Evolutionary conservation across 2,888 invertebrate genomes (phyloP).

Genomic region (Exephanes ischioxanthus): DNA sequence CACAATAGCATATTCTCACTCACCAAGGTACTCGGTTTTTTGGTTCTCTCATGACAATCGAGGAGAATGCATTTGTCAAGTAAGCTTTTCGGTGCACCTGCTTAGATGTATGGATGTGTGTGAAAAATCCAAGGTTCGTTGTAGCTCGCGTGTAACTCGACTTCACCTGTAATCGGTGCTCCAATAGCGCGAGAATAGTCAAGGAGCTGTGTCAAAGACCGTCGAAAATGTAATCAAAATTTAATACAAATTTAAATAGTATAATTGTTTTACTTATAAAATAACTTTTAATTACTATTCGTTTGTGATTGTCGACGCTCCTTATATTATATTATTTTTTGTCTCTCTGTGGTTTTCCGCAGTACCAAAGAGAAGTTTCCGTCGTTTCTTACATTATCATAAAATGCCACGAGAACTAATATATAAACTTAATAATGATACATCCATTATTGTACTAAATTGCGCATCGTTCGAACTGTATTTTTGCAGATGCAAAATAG

Average conservation of each 20-base stretch:
- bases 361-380: constrained; percentile 39
- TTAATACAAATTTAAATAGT: not conserved
- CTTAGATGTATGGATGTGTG: constrained; percentile 3
- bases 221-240: not conserved
- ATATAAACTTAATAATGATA: not conserved
- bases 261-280: not conserved
- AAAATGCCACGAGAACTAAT: constrained; percentile 19
- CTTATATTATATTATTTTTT: not conserved
- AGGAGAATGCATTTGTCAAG: not conserved
- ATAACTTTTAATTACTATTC: not conserved
- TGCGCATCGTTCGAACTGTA: constrained; percentile 75
- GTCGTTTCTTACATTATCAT: constrained; percentile 11
- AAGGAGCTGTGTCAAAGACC: not conserved
- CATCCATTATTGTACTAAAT: constrained; percentile 42
- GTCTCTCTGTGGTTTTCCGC: not conserved
- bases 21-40: not conserved
- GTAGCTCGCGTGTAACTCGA: not conserved
- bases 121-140: not conserved
- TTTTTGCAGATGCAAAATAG: constrained; percentile 80
- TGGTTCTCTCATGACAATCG: not conserved
- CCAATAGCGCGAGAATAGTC: not conserved
- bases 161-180: not conserved
- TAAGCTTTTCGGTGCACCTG: not conserved
- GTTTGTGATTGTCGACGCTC: not conserved
- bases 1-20: constrained; percentile 12